phyloP scores from a whole-genome alignment of 2,888 invertebrate species.

The Morpho helenor region DNA sequence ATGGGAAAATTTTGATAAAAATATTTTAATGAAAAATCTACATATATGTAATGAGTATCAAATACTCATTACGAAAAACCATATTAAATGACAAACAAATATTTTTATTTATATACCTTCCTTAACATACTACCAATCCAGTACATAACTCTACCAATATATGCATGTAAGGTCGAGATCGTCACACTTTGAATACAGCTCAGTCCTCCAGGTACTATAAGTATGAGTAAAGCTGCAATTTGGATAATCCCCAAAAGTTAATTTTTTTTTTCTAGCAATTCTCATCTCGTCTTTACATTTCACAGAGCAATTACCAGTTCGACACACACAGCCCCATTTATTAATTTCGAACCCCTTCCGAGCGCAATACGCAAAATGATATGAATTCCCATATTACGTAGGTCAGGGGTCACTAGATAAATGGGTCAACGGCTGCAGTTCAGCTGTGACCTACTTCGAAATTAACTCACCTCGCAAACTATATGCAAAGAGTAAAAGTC shows the following conservation, averaged over 20 bases:
- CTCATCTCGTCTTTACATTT: background rate
- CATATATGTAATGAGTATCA: too few species aligned
- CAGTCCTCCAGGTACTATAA: too few species aligned
- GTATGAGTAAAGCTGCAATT: too few species aligned
- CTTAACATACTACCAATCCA: too few species aligned
- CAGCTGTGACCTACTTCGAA: slow-evolving; percentile 29
- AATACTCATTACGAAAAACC: too few species aligned
- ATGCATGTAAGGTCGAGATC: too few species aligned
- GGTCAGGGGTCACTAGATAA: slow-evolving; percentile 25
- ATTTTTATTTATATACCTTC: too few species aligned
- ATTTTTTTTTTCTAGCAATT: background rate
- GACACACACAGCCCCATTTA: background rate
- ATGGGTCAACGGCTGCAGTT: slow-evolving; percentile 27
- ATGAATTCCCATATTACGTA: slow-evolving; percentile 15
- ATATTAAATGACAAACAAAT: too few species aligned
- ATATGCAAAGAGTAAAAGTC: slow-evolving; percentile 21
- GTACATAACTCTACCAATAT: too few species aligned
- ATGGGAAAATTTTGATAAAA: too few species aligned
- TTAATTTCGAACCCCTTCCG: background rate
- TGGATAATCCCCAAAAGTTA: background rate
- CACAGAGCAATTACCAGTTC: background rate
- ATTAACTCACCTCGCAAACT: slow-evolving; percentile 24
- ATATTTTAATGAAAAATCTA: too few species aligned
- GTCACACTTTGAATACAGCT: too few species aligned
- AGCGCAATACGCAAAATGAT: background rate